phyloP scores from a whole-genome alignment of 1,140 invertebrate genomes.

The Brachionus calyciflorus region DNA sequence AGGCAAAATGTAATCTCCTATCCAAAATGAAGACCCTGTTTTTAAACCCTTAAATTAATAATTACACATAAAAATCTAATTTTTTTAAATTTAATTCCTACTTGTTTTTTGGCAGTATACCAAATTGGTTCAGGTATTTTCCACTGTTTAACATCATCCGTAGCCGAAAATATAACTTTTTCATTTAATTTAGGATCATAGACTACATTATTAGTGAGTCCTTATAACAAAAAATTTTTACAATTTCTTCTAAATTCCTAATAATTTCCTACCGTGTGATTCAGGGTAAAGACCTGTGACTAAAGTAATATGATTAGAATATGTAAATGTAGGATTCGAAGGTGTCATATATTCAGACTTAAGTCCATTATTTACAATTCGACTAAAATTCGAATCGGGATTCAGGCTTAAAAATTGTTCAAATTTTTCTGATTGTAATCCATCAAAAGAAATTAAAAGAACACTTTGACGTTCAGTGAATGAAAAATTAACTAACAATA shows the following conservation, averaged over 20 bases:
- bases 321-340: slow-evolving; percentile 72
- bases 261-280: background rate
- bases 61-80: background rate
- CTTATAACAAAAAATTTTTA: slow-evolving; percentile 46
- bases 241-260: background rate
- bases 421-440: slow-evolving; percentile 71
- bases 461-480: too few relatives aligned
- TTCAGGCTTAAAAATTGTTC: slow-evolving; percentile 57
- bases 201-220: background rate
- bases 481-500: too few relatives aligned
- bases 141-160: background rate
- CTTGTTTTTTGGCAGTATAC: slow-evolving; percentile 45
- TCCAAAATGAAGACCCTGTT: slow-evolving; percentile 33
- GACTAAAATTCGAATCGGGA: slow-evolving; percentile 63
- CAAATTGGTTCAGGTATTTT: slow-evolving; percentile 23
- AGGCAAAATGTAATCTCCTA: background rate
- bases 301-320: slow-evolving; percentile 76
- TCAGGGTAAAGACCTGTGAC: slow-evolving; percentile 62
- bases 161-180: background rate
- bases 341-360: slow-evolving; percentile 67
- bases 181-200: background rate
- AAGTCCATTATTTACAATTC: slow-evolving; percentile 64
- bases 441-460: slow-evolving; percentile 69
- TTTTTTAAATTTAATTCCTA: background rate
- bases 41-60: background rate